Evolutionary conservation across 2,113 vertebrate genomes (phyloP).

Genomic region (Chaetorhynchus papuensis): DNA sequence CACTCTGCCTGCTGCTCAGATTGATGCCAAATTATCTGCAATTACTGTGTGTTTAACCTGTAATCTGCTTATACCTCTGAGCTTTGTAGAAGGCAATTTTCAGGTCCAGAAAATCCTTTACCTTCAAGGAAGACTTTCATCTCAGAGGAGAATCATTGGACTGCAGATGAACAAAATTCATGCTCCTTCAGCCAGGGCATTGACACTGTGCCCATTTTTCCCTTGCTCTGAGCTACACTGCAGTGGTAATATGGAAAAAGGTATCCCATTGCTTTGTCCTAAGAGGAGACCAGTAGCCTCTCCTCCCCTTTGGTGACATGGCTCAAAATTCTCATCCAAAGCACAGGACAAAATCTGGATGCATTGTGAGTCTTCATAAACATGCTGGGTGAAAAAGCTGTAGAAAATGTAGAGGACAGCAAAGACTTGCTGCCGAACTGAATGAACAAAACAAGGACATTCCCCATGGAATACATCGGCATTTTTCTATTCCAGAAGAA

Average conservation of each 20-base stretch:
- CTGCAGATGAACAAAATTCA: not conserved
- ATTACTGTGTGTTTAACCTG: not conserved
- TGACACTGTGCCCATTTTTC: rapidly evolving
- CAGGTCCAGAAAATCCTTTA: not conserved
- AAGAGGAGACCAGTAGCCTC: rapidly evolving
- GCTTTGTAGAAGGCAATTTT: not conserved
- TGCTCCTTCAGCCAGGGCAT: not conserved
- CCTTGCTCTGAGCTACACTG: not conserved
- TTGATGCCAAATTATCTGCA: not conserved
- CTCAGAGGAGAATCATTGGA: not conserved
- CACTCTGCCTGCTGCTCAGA: not conserved
- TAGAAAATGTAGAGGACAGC: not conserved
- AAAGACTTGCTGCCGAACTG: not conserved
- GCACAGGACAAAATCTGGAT: not conserved
- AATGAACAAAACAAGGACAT: not conserved
- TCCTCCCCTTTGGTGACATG: not conserved
- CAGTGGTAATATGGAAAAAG: not conserved
- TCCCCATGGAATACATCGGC: rapidly evolving
- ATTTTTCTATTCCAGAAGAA: not conserved
- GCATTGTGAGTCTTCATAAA: not conserved
- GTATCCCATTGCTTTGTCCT: rapidly evolving
- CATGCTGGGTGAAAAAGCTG: not conserved
- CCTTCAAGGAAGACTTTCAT: not conserved
- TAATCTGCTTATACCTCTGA: not conserved
- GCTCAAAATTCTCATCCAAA: not conserved